Conservation (phyloP, 2,888 invertebrate genomes). For the Leucozona laternaria region DNA sequence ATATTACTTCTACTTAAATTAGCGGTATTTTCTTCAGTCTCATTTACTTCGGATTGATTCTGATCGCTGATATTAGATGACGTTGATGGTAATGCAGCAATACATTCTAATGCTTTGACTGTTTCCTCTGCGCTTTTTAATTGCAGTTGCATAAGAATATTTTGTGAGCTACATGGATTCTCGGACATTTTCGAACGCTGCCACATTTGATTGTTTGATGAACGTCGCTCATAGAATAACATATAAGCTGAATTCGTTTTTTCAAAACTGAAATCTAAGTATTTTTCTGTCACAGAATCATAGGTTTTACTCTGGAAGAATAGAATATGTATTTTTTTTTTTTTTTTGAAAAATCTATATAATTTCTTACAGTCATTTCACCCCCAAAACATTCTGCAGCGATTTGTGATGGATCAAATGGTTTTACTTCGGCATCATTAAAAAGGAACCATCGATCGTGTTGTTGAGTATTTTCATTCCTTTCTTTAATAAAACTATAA, state of each 20-base stretch:
- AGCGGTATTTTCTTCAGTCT: constrained; percentile 57
- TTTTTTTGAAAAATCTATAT: constrained; percentile 34
- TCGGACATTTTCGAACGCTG: constrained; percentile 51
- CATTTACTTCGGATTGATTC: constrained; percentile 68
- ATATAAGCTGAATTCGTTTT: constrained; percentile 99
- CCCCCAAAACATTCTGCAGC: constrained; percentile 98
- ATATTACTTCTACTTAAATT: constrained; percentile 73
- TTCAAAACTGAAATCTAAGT: constrained; percentile 98
- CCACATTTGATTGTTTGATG: constrained; percentile 80
- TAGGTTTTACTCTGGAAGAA: constrained; percentile 94
- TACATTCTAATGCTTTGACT: constrained; percentile 34
- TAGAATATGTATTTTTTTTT: neutral
- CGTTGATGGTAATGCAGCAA: constrained; percentile 30
- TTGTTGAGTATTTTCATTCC: constrained; percentile 86
- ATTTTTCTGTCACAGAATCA: constrained; percentile 97
- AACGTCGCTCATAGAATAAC: constrained; percentile 96
- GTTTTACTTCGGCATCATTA: constrained; percentile 97
- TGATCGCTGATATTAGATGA: constrained; percentile 54
- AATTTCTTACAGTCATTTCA: constrained; percentile 92
- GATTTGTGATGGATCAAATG: constrained; percentile 97
- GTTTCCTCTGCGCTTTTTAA: constrained; percentile 52
- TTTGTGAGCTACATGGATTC: constrained; percentile 68
- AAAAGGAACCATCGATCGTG: constrained; percentile 97
- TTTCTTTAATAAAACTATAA: constrained; percentile 96
- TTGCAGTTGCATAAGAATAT: constrained; percentile 52